Conservation (phyloP, 2,113 vertebrate species). For the Raja brachyura region DNA sequence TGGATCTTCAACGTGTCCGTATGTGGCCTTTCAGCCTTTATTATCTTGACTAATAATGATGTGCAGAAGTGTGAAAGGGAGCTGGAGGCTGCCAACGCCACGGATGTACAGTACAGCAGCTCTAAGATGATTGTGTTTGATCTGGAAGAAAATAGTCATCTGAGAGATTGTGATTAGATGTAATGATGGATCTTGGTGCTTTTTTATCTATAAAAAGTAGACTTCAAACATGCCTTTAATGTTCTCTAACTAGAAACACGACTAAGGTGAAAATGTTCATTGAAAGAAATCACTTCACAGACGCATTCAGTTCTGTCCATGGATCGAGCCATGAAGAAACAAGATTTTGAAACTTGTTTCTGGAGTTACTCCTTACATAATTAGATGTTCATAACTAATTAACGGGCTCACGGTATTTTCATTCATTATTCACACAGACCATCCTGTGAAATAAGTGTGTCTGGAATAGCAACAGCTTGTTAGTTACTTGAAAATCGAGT, state of each 20-base stretch:
- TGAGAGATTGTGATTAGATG: not conserved
- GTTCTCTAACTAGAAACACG: not conserved
- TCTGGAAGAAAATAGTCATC: slow-evolving; percentile 1
- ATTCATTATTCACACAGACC: slow-evolving; percentile 15
- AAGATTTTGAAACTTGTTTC: not conserved
- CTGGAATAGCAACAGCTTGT: slow-evolving; percentile 30
- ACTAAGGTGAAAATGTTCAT: not conserved
- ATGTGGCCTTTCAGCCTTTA: not conserved
- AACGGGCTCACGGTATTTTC: not conserved
- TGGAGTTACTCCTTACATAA: not conserved
- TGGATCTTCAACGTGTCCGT: not conserved
- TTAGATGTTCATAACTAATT: slow-evolving; percentile 19
- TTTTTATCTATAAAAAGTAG: not conserved
- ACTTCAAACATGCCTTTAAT: not conserved
- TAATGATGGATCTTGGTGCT: not conserved
- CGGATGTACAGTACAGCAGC: not conserved
- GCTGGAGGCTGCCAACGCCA: not conserved
- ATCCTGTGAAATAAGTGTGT: not conserved
- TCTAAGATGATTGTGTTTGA: not conserved
- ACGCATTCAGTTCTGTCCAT: not conserved
- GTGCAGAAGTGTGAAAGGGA: not conserved
- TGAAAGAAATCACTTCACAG: not conserved
- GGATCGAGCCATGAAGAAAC: not conserved
- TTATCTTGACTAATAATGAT: not conserved
- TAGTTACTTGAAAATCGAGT: slow-evolving; percentile 29